These are phyloP conservation scores for Sebastes vulpes DNA, from an alignment of 2,797 vertebrate species.

Conservation along the genomic window DNA sequence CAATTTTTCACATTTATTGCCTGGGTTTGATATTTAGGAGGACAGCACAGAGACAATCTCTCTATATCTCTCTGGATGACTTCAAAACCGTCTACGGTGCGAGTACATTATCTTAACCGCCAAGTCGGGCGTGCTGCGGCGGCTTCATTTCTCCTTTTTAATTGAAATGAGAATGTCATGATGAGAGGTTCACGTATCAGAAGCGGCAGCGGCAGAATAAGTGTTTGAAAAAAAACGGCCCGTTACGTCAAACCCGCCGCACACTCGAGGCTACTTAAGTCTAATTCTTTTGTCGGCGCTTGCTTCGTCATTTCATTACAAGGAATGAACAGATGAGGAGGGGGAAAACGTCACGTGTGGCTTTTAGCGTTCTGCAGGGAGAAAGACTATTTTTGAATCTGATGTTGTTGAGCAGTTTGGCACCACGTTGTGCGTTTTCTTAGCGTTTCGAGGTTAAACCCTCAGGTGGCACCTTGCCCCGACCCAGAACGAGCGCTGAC, in stretches of 20 bases:
- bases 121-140: constrained; percentile 27
- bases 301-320: constrained; percentile 27
- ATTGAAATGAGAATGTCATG: constrained; percentile 61
- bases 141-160: constrained; percentile 61
- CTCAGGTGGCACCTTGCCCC: constrained; percentile 16
- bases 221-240: constrained; percentile 26
- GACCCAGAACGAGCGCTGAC: constrained; percentile 45
- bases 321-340: constrained; percentile 4
- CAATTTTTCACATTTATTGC: constrained; percentile 66
- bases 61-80: constrained; percentile 34
- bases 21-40: constrained; percentile 65
- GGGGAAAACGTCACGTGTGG: not conserved
- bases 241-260: constrained; percentile 21
- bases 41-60: constrained; percentile 35
- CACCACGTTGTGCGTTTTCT: not conserved
- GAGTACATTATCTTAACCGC: constrained; percentile 42
- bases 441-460: constrained; percentile 15
- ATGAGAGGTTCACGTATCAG: constrained; percentile 34
- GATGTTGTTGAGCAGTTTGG: constrained; percentile 9
- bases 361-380: not conserved
- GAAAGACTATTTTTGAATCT: not conserved
- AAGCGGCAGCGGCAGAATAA: constrained; percentile 28
- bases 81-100: constrained; percentile 23
- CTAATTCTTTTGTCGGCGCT: constrained; percentile 15
- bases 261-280: constrained; percentile 31